Conservation (phyloP, 2,888 invertebrate genomes). For the Omphaloscelis lunosa region DNA sequence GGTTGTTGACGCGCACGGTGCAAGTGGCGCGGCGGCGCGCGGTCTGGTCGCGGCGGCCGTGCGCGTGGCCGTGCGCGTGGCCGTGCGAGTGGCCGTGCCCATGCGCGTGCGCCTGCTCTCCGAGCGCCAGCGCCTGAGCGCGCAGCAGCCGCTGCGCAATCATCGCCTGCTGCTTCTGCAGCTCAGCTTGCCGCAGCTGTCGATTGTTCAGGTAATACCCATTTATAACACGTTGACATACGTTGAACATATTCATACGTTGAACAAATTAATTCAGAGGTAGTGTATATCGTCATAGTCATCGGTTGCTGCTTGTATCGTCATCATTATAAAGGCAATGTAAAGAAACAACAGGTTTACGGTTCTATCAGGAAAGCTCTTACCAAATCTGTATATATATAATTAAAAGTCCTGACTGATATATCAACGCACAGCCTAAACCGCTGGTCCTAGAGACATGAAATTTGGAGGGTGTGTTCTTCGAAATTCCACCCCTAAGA, state of each 20-base stretch:
- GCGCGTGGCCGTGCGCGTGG: slow-evolving; percentile 68
- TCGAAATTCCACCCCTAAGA: no score
- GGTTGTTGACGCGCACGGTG: slow-evolving; percentile 87
- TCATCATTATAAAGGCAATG: slow-evolving; percentile 30
- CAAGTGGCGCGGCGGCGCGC: slow-evolving; percentile 80
- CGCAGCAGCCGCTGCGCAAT: slow-evolving; percentile 58
- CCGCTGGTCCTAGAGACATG: no score
- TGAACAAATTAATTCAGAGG: slow-evolving; percentile 5
- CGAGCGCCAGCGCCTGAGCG: slow-evolving; percentile 56
- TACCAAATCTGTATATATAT: no score
- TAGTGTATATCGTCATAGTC: slow-evolving; percentile 12
- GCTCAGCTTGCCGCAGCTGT: slow-evolving; percentile 82
- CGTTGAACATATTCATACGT: neutral
- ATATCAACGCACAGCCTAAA: no score
- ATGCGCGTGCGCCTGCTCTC: slow-evolving; percentile 69
- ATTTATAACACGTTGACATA: neutral
- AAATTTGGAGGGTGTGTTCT: no score
- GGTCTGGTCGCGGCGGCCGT: slow-evolving; percentile 71
- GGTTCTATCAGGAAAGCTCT: neutral
- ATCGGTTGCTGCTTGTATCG: slow-evolving; percentile 53
- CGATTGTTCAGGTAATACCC: neutral
- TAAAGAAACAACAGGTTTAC: neutral
- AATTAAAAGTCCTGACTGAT: no score
- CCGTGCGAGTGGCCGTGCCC: slow-evolving; percentile 59
- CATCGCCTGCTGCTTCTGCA: slow-evolving; percentile 78